Base-by-base conservation (phyloP, 2,888 invertebrate species). In the Crepidodera aurea region DNA sequence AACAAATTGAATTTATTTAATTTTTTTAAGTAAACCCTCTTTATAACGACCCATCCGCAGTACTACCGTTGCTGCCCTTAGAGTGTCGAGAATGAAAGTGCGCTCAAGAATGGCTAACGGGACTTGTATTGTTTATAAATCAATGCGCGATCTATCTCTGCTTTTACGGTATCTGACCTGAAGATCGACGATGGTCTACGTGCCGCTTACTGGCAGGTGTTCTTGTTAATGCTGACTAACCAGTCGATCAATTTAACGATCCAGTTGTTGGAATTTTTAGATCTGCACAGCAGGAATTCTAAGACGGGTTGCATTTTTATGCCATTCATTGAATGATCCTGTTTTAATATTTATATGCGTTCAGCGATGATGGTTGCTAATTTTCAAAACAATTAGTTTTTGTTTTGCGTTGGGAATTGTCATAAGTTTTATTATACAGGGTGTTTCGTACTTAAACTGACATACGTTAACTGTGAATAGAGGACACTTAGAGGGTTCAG, bases 91-190 rank as follows among this genome's bases (percentile, higher is more conserved):
- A 66, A 66, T 66, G 66, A 66, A 66, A 66, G 64, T 62, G 67
- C 64, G 37, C 54, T 42, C 34, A 58, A 62, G 54, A 67, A 64
- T 58, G 64, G 58, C 50, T 62, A 67, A 67, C 67, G 67, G 67
- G 16, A 67, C 40, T 44, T 60, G 64, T 67, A 65, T 67, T 67
- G 63, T 63, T 66, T 66, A 61, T 63, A 51, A 64, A 61, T 61
- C 59, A 53, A 54, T 27, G 32, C 19, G 39, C 53, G 39, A 53
- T 53, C 25, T 53, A 60, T 46, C 59, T 61, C 48, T 64, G 64
- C 63, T 61, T 64, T 66, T 66, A 66, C 66, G 60, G 66, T 66
- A 66, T 66, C 66, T 61, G 19, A 42, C 37, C 42, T 12, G 51
- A 37, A 27, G 53, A 57, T 57, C 65, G 51, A 12, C 8, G 40